Conservation (phyloP, 1,140 invertebrate species). For the Papilio dardanus region DNA sequence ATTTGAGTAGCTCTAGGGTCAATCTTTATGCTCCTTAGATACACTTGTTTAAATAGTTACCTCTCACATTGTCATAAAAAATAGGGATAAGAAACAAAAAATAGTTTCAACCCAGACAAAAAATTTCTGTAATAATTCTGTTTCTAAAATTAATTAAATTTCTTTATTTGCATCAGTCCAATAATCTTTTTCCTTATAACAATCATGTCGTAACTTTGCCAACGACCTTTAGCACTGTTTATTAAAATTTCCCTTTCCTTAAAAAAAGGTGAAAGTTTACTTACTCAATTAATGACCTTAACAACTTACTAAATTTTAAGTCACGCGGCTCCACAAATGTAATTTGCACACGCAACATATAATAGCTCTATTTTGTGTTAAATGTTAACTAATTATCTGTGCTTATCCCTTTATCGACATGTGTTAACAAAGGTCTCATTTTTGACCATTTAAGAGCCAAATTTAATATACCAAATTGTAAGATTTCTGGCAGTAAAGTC, state of each 20-base stretch:
- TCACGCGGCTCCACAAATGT: neutral
- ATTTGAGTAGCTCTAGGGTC: too few species aligned
- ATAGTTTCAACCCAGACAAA: too few species aligned
- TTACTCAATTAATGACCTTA: neutral
- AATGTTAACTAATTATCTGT: neutral
- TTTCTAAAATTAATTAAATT: neutral
- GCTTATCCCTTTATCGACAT: neutral
- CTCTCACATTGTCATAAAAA: too few species aligned
- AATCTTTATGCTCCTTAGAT: too few species aligned
- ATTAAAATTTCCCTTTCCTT: neutral
- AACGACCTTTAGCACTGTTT: neutral
- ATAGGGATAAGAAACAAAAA: too few species aligned
- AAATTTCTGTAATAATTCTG: neutral
- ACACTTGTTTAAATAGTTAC: too few species aligned
- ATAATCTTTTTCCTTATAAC: neutral
- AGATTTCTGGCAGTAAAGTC: too few species aligned
- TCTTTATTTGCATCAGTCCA: neutral
- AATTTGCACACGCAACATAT: neutral
- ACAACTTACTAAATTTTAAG: constrained; percentile 6
- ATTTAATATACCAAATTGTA: too few species aligned
- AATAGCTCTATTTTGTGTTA: neutral
- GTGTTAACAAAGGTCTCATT: neutral
- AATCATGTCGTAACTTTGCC: neutral
- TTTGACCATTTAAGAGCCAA: too few species aligned
- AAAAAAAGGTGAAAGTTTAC: constrained; percentile 16